Evolutionary conservation across 2,797 vertebrate genomes (phyloP).

Genomic region (Macrochelys suwanniensis): DNA sequence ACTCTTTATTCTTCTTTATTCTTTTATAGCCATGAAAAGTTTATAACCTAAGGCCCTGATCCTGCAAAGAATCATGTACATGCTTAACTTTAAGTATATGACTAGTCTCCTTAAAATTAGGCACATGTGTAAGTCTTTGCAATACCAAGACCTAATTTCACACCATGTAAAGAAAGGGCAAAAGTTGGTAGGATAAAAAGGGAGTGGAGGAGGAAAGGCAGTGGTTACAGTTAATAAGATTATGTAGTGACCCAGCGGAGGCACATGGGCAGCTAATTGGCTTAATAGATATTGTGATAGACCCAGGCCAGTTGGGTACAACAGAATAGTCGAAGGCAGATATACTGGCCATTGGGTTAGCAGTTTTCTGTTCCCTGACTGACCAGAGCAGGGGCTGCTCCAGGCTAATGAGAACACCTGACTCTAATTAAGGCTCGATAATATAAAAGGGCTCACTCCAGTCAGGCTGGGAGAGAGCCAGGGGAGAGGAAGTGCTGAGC

Average conservation of each 20-base stretch:
- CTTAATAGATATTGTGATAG: background rate
- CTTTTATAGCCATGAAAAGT: background rate
- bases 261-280: background rate
- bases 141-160: background rate
- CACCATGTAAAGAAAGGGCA: background rate
- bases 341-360: too few relatives aligned
- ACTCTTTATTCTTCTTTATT: background rate
- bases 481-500: too few relatives aligned
- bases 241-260: background rate
- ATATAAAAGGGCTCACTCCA: too few relatives aligned
- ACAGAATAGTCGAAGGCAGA: too few relatives aligned
- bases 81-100: background rate
- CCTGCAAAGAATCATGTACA: background rate
- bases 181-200: background rate
- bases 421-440: too few relatives aligned
- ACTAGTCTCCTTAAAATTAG: background rate
- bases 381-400: too few relatives aligned
- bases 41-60: background rate
- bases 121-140: background rate
- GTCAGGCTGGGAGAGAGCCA: too few relatives aligned
- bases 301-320: too few relatives aligned
- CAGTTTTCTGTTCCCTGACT: too few relatives aligned
- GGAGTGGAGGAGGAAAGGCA: background rate
- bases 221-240: background rate
- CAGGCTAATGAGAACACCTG: too few relatives aligned